phyloP scores from a whole-genome alignment of 2,888 invertebrate species.

The Himalopsyche anomala region DNA sequence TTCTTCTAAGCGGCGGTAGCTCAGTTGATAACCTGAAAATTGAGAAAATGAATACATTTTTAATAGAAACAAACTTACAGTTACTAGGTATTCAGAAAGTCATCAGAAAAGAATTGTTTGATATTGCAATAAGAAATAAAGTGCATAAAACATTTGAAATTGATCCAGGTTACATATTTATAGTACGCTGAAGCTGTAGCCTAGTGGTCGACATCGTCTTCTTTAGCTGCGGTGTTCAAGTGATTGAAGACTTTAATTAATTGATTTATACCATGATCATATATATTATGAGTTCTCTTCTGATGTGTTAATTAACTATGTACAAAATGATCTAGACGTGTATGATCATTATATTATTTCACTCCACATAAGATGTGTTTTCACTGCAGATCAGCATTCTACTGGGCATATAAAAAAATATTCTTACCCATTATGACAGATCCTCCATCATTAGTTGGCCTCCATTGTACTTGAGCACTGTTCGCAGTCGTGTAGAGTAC shows the following conservation, averaged over 20 bases:
- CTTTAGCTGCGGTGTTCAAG: no score
- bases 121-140: no score
- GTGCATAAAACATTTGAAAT: no score
- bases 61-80: not conserved
- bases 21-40: conserved; percentile 77
- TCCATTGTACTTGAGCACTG: conserved; percentile 77
- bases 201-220: no score
- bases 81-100: no score
- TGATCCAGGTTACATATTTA: no score
- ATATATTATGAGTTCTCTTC: not conserved
- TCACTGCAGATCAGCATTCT: no score
- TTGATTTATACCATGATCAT: not conserved
- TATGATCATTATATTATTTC: not conserved
- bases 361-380: conserved; percentile 2
- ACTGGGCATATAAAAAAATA: not conserved
- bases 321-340: no score
- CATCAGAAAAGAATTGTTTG: not conserved
- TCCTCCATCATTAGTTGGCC: conserved; percentile 79
- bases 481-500: conserved; percentile 84
- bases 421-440: conserved; percentile 74
- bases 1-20: conserved; percentile 78
- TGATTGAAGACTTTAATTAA: not conserved
- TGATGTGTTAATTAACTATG: no score
- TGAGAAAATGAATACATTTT: not conserved
- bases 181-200: no score